These are phyloP conservation scores for Cacoxenus indagator DNA, from an alignment of 2,888 invertebrate genomes.

Conservation along the genomic window DNA sequence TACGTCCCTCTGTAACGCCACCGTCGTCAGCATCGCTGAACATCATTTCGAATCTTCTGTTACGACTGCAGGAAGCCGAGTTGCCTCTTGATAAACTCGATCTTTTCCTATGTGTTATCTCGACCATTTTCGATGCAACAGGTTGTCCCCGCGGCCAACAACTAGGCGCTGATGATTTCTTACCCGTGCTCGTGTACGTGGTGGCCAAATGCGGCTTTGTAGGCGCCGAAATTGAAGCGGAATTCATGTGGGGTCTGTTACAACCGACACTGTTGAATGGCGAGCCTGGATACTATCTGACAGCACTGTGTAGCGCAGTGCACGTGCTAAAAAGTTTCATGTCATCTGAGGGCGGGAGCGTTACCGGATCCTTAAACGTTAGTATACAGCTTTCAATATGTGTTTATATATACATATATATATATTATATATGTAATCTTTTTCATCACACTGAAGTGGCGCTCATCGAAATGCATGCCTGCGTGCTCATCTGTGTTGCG, in stretches of 20 bases:
- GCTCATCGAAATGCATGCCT: slow-evolving; percentile 72
- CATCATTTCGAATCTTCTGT: slow-evolving; percentile 83
- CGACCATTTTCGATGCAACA: slow-evolving; percentile 85
- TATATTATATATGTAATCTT: slow-evolving; percentile 4
- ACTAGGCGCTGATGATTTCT: slow-evolving; percentile 88
- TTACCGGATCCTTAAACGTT: slow-evolving; percentile 69
- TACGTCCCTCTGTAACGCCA: slow-evolving; percentile 78
- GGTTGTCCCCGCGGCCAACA: slow-evolving; percentile 69
- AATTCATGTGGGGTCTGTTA: slow-evolving; percentile 94
- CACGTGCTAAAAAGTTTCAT: slow-evolving; percentile 71
- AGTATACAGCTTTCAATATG: no score
- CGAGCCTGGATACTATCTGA: slow-evolving; percentile 95
- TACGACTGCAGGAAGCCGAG: slow-evolving; percentile 89
- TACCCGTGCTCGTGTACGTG: slow-evolving; percentile 93
- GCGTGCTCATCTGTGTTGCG: slow-evolving; percentile 83
- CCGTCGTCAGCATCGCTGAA: slow-evolving; percentile 83
- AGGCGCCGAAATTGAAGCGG: slow-evolving; percentile 94
- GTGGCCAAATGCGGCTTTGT: slow-evolving; percentile 90
- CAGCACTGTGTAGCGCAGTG: slow-evolving; percentile 93
- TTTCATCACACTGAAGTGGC: slow-evolving; percentile 67
- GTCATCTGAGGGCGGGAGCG: slow-evolving; percentile 69
- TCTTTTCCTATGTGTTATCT: slow-evolving; percentile 88
- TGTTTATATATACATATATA: no score
- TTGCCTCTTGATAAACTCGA: slow-evolving; percentile 94
- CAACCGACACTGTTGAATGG: slow-evolving; percentile 92